phyloP scores from a whole-genome alignment of 2,113 vertebrate species.

The Cryptomyrus ogoouensis region DNA sequence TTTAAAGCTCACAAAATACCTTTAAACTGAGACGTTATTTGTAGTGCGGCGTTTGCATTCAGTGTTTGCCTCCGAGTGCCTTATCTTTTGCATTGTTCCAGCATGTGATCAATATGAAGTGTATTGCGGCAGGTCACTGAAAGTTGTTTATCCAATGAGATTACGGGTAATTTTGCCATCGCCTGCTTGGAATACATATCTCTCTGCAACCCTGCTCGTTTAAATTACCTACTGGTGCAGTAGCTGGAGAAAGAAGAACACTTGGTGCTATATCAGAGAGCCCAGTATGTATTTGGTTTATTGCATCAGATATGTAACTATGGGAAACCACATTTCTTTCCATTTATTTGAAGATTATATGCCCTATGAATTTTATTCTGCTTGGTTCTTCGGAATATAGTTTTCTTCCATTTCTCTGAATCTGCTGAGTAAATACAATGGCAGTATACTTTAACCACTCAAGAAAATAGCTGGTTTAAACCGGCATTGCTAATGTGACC shows the following conservation, averaged over 20 bases:
- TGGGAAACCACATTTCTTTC: background rate
- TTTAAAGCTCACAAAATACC: background rate
- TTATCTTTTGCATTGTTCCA: slow-evolving; percentile 54
- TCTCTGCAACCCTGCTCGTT: background rate
- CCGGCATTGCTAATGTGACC: slow-evolving; percentile 36
- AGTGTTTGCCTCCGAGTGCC: slow-evolving; percentile 28
- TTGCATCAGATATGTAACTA: no score
- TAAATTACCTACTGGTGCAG: background rate
- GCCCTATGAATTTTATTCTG: background rate
- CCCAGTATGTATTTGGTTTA: background rate
- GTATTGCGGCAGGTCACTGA: background rate
- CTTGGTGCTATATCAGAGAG: background rate
- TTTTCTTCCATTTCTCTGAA: slow-evolving; percentile 29
- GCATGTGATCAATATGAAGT: slow-evolving; percentile 38
- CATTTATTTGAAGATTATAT: background rate
- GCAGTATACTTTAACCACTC: slow-evolving; percentile 30
- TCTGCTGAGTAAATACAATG: slow-evolving; percentile 28
- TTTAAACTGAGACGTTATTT: slow-evolving; percentile 45
- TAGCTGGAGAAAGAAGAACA: background rate
- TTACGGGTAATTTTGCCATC: background rate
- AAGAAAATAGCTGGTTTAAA: slow-evolving; percentile 33
- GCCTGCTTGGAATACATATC: background rate
- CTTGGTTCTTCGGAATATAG: background rate
- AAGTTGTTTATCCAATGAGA: background rate
- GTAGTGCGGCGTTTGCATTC: slow-evolving; percentile 45